Evolutionary conservation across 1,140 invertebrate species (phyloP), one percentile per base, ranked within the genome.

Genomic region (Papilio polyxenes): DNA sequence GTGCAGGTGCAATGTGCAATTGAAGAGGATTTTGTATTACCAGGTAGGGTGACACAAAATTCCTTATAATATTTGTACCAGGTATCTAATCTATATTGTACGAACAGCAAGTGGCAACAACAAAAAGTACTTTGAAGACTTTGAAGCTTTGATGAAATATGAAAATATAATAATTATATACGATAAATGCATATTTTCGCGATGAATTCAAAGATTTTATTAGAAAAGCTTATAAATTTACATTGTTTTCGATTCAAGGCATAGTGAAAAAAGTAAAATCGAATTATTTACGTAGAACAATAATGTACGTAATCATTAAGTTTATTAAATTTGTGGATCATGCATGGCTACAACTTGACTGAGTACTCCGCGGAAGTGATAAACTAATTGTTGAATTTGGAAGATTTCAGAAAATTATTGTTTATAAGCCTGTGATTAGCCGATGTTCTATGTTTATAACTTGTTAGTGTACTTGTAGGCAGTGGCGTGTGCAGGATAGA

Each of bases 221-320:
- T 37, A 7, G 65, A 72, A 72, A 72, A 72, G 65, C 31, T 72
- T 37, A 72, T 72, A 72, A 80, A 59, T 83, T 69, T 74, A 53
- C 69, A 80, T 83, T 80, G 65, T 81, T 76, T 76, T 75, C 75
- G 37, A 83, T 23, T 59, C 65, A 83, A 80, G 51, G 78, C 78
- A 74, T 83, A 76, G 40, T 79, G 11, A 76, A 83, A 17, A 59
- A 79, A 79, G 76, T 79, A 37, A 62, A 79, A 37, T 82, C 53
- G 23, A 82, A 62, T 79, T 82, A 44, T 51, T 23, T 81, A 44
- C 17, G 13, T n/a, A 75, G 37, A 53, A 75, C 15, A 62, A 7
- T 59, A 62, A 77, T 31, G 31, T 62, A 82, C 75, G 59, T 69
- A 76, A 80, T 80, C 78, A 69, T 80, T 80, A 69, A 59, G 59